Evolutionary conservation across 2,797 vertebrate species (phyloP), one percentile per base, ranked within the genome.

Genomic region (Thamnophis elegans): DNA sequence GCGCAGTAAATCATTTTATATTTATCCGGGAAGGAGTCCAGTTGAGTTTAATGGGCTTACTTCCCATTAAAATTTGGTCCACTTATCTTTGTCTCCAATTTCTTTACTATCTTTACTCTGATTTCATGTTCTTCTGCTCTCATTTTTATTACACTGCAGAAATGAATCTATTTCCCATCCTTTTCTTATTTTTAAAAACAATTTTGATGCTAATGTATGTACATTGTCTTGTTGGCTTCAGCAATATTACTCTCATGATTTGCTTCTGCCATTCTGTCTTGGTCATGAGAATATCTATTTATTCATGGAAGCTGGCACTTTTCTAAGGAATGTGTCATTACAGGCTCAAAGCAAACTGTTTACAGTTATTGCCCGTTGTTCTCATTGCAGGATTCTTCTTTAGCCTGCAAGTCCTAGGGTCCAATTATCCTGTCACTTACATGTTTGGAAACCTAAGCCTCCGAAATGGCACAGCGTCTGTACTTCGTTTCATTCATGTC

Each of bases 331-430:
- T 56, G 82, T 89, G 78, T 90, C 28, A 91, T 89, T 92, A 90
- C 47, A 87, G 56, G 88, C 51, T 88, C 78, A 91, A 28, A 65
- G 16, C 6, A 11, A 95, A 59, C 18, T 85, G 13, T 1, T 22
- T 92, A 11, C 65, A 93, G 87, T 90, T 88, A 78, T 88, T 25
- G 6, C 1, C 28, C 1, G 26, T 54, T 8, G 93, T 42, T 55
- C 58, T 90, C 56, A 20, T 90, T 90, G 89, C 89, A 88, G 89
- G 68, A 94, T 94, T 94, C 20, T 89, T 93, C 89, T 91, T 92
- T 78, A 89, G 25, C 16, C 25, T 88, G 90, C 78, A 16, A 26
- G 85, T 51, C 28, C 87, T 85, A 6, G 0, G 0, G 59, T 6
- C 12, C 56, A 54, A 78, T 90, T 95, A 94, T 92, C 58, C 7